A percentile compares a stretch with the other conserved stretches of the same genome.
Evolutionary conservation across 2,888 invertebrate genomes (phyloP).

Genomic region (Nemotelus nigrinus): DNA sequence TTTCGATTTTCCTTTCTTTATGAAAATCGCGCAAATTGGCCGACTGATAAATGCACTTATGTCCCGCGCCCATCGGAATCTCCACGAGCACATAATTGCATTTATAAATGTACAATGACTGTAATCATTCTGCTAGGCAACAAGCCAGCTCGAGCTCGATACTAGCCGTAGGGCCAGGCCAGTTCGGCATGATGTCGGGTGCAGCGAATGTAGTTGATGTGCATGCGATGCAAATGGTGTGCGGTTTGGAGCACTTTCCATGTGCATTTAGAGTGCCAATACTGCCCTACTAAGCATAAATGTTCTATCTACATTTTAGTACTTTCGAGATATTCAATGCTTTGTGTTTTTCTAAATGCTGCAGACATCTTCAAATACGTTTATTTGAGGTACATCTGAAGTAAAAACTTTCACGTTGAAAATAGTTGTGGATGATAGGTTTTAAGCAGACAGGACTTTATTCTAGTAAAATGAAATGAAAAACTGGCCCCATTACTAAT

Average conservation of each 20-base stretch:
- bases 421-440: no score
- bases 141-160: constrained; percentile 18
- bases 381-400: no score
- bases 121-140: constrained; percentile 39
- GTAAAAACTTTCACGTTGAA: no score
- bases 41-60: constrained; percentile 39
- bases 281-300: no score
- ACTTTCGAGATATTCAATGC: no score
- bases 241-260: constrained; percentile 21
- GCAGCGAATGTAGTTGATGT: no score
- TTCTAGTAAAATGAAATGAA: no score
- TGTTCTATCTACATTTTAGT: no score
- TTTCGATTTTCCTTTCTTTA: background rate
- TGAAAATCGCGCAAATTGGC: constrained; percentile 36
- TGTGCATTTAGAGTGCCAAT: background rate
- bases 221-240: background rate
- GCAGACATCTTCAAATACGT: no score
- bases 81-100: constrained; percentile 37
- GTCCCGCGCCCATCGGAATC: constrained; percentile 34
- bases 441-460: no score
- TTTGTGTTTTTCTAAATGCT: no score
- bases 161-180: background rate
- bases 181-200: background rate
- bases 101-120: constrained; percentile 41
- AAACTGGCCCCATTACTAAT: no score